phyloP scores from a whole-genome alignment of 2,797 vertebrate species.

The Coilia nasus region DNA sequence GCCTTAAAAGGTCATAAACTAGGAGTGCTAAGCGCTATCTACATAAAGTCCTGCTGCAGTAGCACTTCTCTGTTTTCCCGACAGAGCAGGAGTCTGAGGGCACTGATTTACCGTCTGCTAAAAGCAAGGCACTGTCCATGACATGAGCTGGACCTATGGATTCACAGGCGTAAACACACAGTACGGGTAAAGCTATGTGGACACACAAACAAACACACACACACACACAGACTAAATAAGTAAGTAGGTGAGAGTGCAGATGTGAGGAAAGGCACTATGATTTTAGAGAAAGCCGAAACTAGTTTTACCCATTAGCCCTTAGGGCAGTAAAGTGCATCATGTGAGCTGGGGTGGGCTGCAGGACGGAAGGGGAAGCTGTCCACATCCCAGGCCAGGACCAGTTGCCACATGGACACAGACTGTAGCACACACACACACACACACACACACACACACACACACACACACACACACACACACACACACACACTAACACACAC shows the following conservation, averaged over 20 bases:
- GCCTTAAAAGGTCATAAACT: not conserved
- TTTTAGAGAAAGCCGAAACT: slow-evolving; percentile 43
- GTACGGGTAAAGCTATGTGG: not conserved
- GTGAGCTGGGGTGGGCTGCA: not conserved
- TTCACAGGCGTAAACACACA: not conserved
- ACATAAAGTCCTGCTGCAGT: not conserved
- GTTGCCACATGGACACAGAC: not conserved
- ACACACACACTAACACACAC: too few species aligned
- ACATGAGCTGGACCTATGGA: not conserved
- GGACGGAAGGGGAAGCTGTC: not conserved
- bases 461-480: not conserved
- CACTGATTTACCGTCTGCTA: not conserved
- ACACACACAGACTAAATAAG: not conserved
- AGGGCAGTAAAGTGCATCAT: slow-evolving; percentile 28
- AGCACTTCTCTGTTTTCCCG: not conserved
- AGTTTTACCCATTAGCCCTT: slow-evolving; percentile 26
- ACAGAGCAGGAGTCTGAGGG: not conserved
- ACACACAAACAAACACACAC: not conserved
- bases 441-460: too few species aligned
- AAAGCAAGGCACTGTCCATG: slow-evolving; percentile 41
- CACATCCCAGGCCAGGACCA: not conserved
- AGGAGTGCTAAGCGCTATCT: not conserved
- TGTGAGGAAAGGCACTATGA: slow-evolving; percentile 62
- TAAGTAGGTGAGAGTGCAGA: slow-evolving; percentile 29
- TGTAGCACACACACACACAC: too few species aligned